Evolutionary conservation across 1,140 invertebrate genomes (phyloP).

Genomic region (Dreissena rostriformis): DNA sequence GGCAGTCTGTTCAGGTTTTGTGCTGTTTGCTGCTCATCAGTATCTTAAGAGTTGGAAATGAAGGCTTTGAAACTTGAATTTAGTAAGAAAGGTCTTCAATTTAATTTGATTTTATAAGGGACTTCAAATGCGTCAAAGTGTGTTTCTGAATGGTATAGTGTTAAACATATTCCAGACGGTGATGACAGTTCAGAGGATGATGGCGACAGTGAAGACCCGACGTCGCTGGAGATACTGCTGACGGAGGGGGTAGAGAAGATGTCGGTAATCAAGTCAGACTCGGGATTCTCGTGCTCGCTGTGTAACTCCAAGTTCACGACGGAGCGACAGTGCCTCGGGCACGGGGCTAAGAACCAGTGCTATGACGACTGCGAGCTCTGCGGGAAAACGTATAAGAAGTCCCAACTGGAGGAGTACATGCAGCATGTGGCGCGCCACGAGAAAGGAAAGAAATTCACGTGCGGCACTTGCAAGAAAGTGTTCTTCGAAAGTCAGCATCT

Average conservation of each 20-base stretch:
- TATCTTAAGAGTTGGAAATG: too few relatives aligned
- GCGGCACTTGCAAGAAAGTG: conserved; percentile 14
- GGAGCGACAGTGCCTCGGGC: conserved; percentile 17
- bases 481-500: conserved; percentile 30
- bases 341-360: conserved; percentile 21
- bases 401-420: conserved; percentile 19
- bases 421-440: conserved; percentile 23
- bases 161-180: too few relatives aligned
- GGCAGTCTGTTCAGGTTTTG: too few relatives aligned
- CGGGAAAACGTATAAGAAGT: conserved; percentile 37
- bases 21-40: too few relatives aligned
- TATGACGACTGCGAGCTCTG: conserved; percentile 32
- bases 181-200: conserved; percentile 27
- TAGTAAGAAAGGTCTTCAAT: too few relatives aligned
- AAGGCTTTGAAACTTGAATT: too few relatives aligned
- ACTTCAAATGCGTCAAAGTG: too few relatives aligned
- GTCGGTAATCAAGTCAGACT: conserved; percentile 20
- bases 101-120: too few relatives aligned
- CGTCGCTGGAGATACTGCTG: conserved; percentile 2
- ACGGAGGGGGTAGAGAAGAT: conserved; percentile 18
- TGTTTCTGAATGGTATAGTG: too few relatives aligned
- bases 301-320: conserved; percentile 35
- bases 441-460: conserved; percentile 22
- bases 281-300: conserved; percentile 27
- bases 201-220: conserved; percentile 4